Percentiles rank a stretch among this genome's conserved stretches.
Evolutionary conservation across 2,113 vertebrate genomes (phyloP).

Genomic region (Eleginops maclovinus): DNA sequence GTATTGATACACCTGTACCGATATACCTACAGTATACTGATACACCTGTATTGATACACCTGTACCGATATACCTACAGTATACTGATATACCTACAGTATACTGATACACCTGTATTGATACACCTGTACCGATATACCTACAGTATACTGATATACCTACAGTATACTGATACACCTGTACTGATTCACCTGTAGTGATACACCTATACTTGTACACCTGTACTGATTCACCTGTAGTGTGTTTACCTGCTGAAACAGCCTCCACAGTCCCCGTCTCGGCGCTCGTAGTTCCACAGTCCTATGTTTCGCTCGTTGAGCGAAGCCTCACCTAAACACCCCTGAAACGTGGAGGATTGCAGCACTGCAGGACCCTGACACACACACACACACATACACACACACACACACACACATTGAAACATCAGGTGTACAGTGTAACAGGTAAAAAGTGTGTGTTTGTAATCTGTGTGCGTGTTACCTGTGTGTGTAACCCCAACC

Average conservation of each 20-base stretch:
- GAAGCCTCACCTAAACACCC: slow-evolving; percentile 91
- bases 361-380: slow-evolving; percentile 83
- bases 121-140: neutral
- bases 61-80: neutral
- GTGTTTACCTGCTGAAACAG: slow-evolving; percentile 91
- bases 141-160: too few species aligned
- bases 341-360: slow-evolving; percentile 89
- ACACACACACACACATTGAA: neutral
- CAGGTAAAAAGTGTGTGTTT: too few species aligned
- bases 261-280: slow-evolving; percentile 90
- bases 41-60: too few species aligned
- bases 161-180: too few species aligned
- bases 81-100: too few species aligned
- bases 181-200: too few species aligned
- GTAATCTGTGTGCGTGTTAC: slow-evolving; percentile 73
- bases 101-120: neutral
- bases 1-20: too few species aligned
- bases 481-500: slow-evolving; percentile 88
- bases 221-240: neutral
- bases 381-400: slow-evolving; percentile 30
- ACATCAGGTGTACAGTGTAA: neutral
- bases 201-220: neutral
- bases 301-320: slow-evolving; percentile 90
- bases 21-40: too few species aligned
- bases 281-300: slow-evolving; percentile 92